Conservation (phyloP, 2,888 invertebrate genomes). For the Pseudeuparius sepicola region DNA sequence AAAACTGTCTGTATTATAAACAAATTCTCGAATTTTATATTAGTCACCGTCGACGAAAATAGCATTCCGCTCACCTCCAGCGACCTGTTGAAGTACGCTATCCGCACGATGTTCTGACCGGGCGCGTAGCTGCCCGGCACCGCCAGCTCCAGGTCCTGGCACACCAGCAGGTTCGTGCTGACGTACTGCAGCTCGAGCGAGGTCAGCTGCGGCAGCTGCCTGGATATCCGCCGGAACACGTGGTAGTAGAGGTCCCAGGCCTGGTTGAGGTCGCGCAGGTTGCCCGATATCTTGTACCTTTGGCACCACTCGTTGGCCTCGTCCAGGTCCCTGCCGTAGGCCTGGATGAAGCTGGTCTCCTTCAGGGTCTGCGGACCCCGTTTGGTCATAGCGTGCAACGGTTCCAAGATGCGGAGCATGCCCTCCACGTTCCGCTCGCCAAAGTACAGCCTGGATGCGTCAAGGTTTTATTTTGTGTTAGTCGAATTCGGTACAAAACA, state of each 20-base stretch:
- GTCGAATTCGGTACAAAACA: background rate
- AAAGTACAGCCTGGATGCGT: slow-evolving; percentile 81
- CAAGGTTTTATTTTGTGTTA: background rate
- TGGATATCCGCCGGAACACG: slow-evolving; percentile 91
- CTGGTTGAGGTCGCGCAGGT: slow-evolving; percentile 87
- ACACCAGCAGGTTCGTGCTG: slow-evolving; percentile 80
- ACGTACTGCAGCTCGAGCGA: slow-evolving; percentile 91
- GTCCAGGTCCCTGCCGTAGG: slow-evolving; percentile 87
- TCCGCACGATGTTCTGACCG: slow-evolving; percentile 77
- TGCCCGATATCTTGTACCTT: slow-evolving; percentile 71
- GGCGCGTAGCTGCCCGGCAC: slow-evolving; percentile 98
- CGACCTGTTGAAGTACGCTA: slow-evolving; percentile 82
- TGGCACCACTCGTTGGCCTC: slow-evolving; percentile 96
- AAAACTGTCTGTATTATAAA: no score
- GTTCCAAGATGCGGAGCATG: slow-evolving; percentile 94
- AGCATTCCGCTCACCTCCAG: slow-evolving; percentile 71
- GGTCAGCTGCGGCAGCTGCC: slow-evolving; percentile 86
- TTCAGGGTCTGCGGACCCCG: slow-evolving; percentile 91
- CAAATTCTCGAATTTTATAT: no score
- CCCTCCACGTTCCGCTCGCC: slow-evolving; percentile 92
- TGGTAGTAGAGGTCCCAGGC: slow-evolving; percentile 99
- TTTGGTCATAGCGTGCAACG: slow-evolving; percentile 88
- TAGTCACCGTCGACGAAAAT: no score
- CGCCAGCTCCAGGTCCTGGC: slow-evolving; percentile 88
- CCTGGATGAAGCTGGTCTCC: slow-evolving; percentile 93